Percentiles rank a stretch among this genome's conserved stretches.
phyloP scores from a whole-genome alignment of 2,888 invertebrate species.

The Rhopalosiphum nymphaeae region DNA sequence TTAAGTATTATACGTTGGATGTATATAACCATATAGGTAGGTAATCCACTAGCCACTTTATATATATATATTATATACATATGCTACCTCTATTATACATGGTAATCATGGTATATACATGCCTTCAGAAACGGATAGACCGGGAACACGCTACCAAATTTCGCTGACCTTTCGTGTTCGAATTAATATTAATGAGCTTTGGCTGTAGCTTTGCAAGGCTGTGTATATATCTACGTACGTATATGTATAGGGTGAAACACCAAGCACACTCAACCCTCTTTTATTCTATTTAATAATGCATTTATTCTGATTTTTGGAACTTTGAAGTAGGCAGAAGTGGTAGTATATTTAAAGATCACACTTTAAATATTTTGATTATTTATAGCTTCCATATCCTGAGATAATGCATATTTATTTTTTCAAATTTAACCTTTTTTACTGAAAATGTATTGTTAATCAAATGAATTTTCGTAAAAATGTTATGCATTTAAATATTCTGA shows the following conservation, averaged over 20 bases:
- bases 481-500: background rate
- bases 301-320: background rate
- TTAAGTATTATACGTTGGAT: background rate
- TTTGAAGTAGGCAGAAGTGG: background rate
- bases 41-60: background rate
- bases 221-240: background rate
- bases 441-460: background rate
- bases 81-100: background rate
- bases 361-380: background rate
- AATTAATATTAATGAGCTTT: slow-evolving; percentile 48
- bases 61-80: background rate
- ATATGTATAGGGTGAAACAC: background rate
- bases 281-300: background rate
- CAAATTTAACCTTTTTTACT: background rate
- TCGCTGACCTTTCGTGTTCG: slow-evolving; percentile 55
- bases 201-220: background rate
- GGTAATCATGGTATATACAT: background rate
- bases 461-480: background rate
- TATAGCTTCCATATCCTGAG: background rate
- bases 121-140: slow-evolving; percentile 33
- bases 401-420: background rate
- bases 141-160: slow-evolving; percentile 37
- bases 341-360: background rate
- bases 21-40: background rate
- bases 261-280: background rate